Percentiles rank a stretch among this genome's conserved stretches.
These are phyloP conservation scores for Amblyornis subalaris DNA, from an alignment of 2,113 vertebrate species.

Conservation along the genomic window DNA sequence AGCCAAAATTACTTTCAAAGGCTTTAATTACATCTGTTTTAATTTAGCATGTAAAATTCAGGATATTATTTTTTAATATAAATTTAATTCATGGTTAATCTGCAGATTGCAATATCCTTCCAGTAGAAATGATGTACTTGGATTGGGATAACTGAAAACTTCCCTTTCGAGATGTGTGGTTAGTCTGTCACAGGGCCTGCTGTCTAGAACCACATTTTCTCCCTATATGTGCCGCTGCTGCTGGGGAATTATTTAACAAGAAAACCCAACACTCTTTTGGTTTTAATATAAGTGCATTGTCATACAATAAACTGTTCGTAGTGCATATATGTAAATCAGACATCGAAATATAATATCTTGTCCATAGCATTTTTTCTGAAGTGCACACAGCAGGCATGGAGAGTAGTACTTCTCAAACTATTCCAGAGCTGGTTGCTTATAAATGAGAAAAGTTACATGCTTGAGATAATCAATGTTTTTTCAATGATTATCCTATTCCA, in stretches of 20 bases:
- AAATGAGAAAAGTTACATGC: not conserved
- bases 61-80: slow-evolving; percentile 61
- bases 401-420: not conserved
- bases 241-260: not conserved
- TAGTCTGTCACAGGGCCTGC: not conserved
- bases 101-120: slow-evolving; percentile 57
- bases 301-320: not conserved
- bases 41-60: slow-evolving; percentile 58
- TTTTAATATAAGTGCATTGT: not conserved
- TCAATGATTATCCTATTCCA: not conserved
- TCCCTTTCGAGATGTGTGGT: not conserved
- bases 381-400: not conserved
- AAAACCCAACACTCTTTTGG: not conserved
- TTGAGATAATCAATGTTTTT: not conserved
- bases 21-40: slow-evolving; percentile 66
- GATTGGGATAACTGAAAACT: not conserved
- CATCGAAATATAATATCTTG: not conserved
- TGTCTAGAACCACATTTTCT: not conserved
- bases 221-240: rapidly evolving
- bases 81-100: slow-evolving; percentile 56
- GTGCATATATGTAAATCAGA: not conserved
- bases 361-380: not conserved
- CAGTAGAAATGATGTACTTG: not conserved
- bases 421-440: not conserved
- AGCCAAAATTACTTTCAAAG: slow-evolving; percentile 63